Evolutionary conservation across 64 coral and sea anemone species (phyloP).

Genomic region (Porites australiensis): DNA sequence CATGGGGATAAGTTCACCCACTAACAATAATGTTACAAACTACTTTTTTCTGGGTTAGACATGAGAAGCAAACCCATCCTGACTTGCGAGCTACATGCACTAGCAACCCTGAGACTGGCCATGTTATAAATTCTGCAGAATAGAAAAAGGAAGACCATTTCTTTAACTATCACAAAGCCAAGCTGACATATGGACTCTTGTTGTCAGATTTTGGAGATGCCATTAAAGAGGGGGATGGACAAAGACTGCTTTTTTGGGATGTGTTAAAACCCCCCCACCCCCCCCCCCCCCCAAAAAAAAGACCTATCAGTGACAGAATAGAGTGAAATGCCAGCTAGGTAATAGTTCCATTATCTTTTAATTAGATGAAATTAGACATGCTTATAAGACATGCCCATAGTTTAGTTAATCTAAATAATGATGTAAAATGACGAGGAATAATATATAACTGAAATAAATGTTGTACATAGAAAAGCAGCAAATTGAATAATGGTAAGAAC

Average conservation of each 20-base stretch:
- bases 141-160: conserved; percentile 21
- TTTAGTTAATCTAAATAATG: neutral
- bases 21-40: too few relatives aligned
- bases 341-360: neutral
- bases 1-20: too few relatives aligned
- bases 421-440: conserved; percentile 6
- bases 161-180: conserved; percentile 39
- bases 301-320: neutral
- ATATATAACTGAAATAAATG: conserved; percentile 1
- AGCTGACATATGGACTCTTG: conserved; percentile 34
- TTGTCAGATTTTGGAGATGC: conserved; percentile 40
- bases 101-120: too few relatives aligned
- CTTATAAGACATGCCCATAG: neutral
- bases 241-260: neutral
- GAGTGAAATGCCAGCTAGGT: neutral
- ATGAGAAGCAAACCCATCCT: neutral
- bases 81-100: neutral
- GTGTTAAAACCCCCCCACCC: too few relatives aligned
- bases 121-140: neutral
- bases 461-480: conserved; percentile 4
- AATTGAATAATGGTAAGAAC: conserved; percentile 5
- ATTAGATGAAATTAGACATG: conserved; percentile 1
- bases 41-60: neutral
- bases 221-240: conserved; percentile 34
- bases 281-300: neutral